Percentiles rank a stretch among this genome's conserved stretches.
Conservation (phyloP, 2,113 vertebrate species). For the Pteronura brasiliensis region DNA sequence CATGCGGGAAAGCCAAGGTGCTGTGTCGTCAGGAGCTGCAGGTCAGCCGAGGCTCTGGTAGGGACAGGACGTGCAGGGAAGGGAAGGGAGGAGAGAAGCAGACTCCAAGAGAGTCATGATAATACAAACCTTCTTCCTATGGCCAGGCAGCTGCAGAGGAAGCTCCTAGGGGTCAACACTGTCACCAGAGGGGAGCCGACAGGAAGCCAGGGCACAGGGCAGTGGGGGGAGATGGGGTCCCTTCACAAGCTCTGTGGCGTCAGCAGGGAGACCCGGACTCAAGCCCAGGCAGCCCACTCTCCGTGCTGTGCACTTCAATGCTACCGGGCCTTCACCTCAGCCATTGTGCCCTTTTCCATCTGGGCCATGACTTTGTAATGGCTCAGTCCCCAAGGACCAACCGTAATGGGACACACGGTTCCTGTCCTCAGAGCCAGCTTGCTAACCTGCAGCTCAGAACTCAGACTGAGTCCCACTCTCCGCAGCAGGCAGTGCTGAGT, state of each 20-base stretch:
- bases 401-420: rapidly evolving
- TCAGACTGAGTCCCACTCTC: background rate
- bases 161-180: rapidly evolving
- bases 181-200: background rate
- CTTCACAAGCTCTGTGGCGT: background rate
- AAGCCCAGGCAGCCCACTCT: background rate
- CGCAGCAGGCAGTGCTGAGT: rapidly evolving
- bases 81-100: background rate
- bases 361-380: background rate
- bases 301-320: rapidly evolving
- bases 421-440: background rate
- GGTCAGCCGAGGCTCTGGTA: background rate
- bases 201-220: no score
- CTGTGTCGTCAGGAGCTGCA: background rate
- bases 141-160: background rate
- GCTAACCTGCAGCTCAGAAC: background rate
- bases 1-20: rapidly evolving
- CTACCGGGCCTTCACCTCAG: background rate
- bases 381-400: background rate
- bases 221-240: background rate
- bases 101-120: background rate
- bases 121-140: background rate
- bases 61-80: background rate
- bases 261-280: rapidly evolving
- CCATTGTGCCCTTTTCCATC: no score